These are phyloP conservation scores for Xenopus tropicalis DNA, from an alignment of 2,113 vertebrate species.

Conservation along the genomic window UCB_Xtro_10.0 CM004444.2:71148001-71148500, in stretches of 20 bases:
- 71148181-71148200: conserved; percentile 40
- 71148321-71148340: background rate
- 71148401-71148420: background rate
- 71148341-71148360: background rate
- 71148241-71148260: conserved; percentile 39
- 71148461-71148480: background rate
- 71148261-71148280: conserved; percentile 37
- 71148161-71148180: conserved; percentile 42
- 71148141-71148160: conserved; percentile 44
- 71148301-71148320: conserved; percentile 18
- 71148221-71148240: conserved; percentile 41
- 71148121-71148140: conserved; percentile 40
- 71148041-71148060: conserved; percentile 22
- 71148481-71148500: no score
- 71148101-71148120: conserved; percentile 38
- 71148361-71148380: background rate
- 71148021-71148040: conserved; percentile 21
- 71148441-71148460: background rate
- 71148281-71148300: conserved; percentile 21
- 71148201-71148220: conserved; percentile 42
- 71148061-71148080: conserved; percentile 35
- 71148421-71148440: background rate
- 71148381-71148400: conserved; percentile 8
- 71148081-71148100: conserved; percentile 44
- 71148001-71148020: conserved; percentile 12